These are phyloP conservation scores for Diarsia rubi DNA, from an alignment of 2,888 invertebrate genomes.

Conservation along the genomic window DNA sequence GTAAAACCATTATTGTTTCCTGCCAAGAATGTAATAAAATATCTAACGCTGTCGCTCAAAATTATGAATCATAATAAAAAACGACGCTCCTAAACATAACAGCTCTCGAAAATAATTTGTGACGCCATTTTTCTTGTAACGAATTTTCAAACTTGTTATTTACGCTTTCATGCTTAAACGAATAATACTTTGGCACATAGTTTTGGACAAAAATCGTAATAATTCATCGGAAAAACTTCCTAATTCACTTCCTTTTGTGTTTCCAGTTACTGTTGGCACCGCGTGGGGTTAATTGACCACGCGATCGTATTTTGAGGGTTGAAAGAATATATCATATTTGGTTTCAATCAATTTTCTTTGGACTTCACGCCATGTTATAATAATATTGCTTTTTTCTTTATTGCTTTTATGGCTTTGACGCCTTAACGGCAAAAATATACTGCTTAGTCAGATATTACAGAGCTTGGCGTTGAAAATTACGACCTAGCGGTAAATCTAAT, in stretches of 20 bases:
- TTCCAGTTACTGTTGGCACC: conserved; percentile 52
- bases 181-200: conserved; percentile 34
- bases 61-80: conserved; percentile 43
- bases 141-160: conserved; percentile 34
- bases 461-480: conserved; percentile 52
- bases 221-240: conserved; percentile 53
- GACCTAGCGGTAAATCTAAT: conserved; percentile 59
- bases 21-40: conserved; percentile 31
- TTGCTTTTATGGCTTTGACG: conserved; percentile 32
- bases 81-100: conserved; percentile 30
- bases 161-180: conserved; percentile 21
- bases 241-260: conserved; percentile 64
- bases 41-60: conserved; percentile 33
- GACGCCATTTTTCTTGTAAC: conserved; percentile 27
- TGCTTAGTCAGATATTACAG: conserved; percentile 40
- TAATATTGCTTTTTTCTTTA: conserved; percentile 32
- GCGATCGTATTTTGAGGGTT: conserved; percentile 63
- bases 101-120: conserved; percentile 43
- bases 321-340: conserved; percentile 60
- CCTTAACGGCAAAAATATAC: conserved; percentile 31
- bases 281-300: conserved; percentile 68
- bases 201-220: conserved; percentile 31
- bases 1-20: conserved; percentile 8
- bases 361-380: conserved; percentile 28
- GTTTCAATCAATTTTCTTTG: conserved; percentile 54